Base-by-base conservation (phyloP, 2,888 invertebrate genomes). In the Colostygia pectinataria region DNA sequence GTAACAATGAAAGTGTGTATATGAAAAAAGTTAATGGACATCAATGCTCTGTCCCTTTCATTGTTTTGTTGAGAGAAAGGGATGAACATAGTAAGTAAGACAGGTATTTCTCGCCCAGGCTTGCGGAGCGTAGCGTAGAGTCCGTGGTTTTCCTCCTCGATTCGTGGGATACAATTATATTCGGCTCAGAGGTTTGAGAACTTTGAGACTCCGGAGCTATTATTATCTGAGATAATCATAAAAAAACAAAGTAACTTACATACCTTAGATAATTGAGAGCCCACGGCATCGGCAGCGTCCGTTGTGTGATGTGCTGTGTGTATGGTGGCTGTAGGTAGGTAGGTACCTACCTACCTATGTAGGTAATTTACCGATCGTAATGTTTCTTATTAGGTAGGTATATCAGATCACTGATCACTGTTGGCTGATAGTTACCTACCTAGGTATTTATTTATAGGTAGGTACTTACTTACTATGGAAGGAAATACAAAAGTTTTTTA, bases 121-220 rank as follows among this genome's bases (percentile, higher is more conserved):
- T 74, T 75, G 70, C 76, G 65, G 74, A 81, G 77, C 83, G 83
- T 81, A 81, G 77, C 83, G 83, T 81, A 83, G 53, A 79, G 78
- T 72, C 77, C 72, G 70, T 73, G 78, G 70, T 82, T 84, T 80
- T 79, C 81, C 80, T 77, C 66, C 73, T 74, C 77, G 64, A 65
- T 84, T 86, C 86, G 83, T 72, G 78, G 84, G 80, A 88, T 75
- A 71, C 82, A 87, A 89, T 89, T 87, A 88, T 74, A 57, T 70
- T 68, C 61, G 68, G 71, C 65, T 61, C 63, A 53, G 44, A 61
- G 60, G 47, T 43, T 55, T 36, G 50, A 53, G 44, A 61, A 59
- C 45, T 43, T 55, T 36, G 50, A 55, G 53, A 36, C 40, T 46
- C 32, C 33, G 51, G 57, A 20, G 58, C 60, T 61, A 71, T 80